Evolutionary conservation across 1,140 invertebrate genomes (phyloP).

Genomic region (Teleopsis dalmanni): DNA sequence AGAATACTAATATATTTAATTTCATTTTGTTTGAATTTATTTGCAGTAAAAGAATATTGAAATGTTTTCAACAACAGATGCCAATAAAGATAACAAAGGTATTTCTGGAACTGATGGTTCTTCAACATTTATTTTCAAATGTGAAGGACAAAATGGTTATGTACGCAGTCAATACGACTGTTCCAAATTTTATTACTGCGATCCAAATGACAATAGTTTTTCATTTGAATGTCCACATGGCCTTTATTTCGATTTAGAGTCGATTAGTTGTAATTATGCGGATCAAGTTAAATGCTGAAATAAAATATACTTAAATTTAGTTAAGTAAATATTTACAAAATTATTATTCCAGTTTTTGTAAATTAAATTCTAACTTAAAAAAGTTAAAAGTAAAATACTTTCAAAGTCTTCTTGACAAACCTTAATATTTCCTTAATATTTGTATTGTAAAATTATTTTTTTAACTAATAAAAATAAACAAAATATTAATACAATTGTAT

Average conservation of each 20-base stretch:
- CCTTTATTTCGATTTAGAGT: constrained; percentile 14
- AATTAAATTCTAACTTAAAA: too few species aligned
- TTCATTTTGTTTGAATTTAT: too few species aligned
- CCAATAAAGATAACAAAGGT: background rate
- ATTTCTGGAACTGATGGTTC: background rate
- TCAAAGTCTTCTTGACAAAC: background rate
- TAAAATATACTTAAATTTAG: too few species aligned
- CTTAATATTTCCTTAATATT: constrained; percentile 1
- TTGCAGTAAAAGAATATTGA: background rate
- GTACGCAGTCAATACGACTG: constrained; percentile 14
- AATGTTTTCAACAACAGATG: background rate
- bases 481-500: background rate
- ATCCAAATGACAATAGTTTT: background rate
- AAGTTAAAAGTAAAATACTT: too few species aligned
- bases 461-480: background rate
- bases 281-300: constrained; percentile 26
- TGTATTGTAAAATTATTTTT: background rate
- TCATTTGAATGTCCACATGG: constrained; percentile 11
- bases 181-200: constrained; percentile 15
- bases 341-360: too few species aligned
- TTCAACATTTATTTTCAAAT: background rate
- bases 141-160: constrained; percentile 7
- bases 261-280: constrained; percentile 13
- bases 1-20: too few species aligned
- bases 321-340: too few species aligned